These are phyloP conservation scores for Pleuronectes platessa DNA, from an alignment of 2,113 vertebrate species.

Conservation along the genomic window DNA sequence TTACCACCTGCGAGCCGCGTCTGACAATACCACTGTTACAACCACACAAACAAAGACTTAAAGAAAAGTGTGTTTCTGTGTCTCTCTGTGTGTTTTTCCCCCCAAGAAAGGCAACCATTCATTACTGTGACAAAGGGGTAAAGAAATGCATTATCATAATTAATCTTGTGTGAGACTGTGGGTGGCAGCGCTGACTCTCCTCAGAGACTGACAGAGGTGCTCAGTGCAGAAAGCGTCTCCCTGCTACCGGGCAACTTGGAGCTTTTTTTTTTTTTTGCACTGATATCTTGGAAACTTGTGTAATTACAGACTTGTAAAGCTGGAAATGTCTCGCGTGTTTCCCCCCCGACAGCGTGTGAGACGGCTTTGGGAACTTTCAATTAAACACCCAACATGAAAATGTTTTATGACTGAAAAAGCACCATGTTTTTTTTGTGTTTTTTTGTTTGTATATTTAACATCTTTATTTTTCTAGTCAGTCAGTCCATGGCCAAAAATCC, in stretches of 20 bases:
- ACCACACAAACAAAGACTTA: constrained; percentile 90
- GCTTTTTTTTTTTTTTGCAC: constrained; percentile 39
- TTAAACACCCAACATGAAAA: constrained; percentile 11
- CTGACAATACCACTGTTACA: constrained; percentile 91
- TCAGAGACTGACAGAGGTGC: constrained; percentile 68
- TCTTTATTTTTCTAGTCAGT: constrained; percentile 39
- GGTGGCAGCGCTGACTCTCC: constrained; percentile 86
- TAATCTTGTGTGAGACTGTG: constrained; percentile 92
- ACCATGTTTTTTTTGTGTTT: background rate
- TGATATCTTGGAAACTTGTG: constrained; percentile 35
- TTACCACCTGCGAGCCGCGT: constrained; percentile 91
- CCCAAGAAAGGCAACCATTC: constrained; percentile 89
- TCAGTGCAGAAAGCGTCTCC: constrained; percentile 47
- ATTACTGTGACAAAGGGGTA: constrained; percentile 92
- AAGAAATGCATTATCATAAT: constrained; percentile 98
- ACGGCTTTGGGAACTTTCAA: constrained; percentile 25
- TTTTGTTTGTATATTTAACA: background rate
- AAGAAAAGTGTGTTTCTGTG: constrained; percentile 86
- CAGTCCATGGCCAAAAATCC: constrained; percentile 11
- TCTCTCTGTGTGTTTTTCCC: constrained; percentile 70
- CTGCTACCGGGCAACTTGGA: constrained; percentile 24
- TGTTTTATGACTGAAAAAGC: constrained; percentile 25
- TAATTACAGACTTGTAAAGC: constrained; percentile 32
- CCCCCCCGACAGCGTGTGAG: background rate
- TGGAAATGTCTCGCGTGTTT: constrained; percentile 15